These are phyloP conservation scores for Chamaetylas fuelleborni DNA, from an alignment of 2,113 vertebrate genomes.

Conservation along the genomic window DNA sequence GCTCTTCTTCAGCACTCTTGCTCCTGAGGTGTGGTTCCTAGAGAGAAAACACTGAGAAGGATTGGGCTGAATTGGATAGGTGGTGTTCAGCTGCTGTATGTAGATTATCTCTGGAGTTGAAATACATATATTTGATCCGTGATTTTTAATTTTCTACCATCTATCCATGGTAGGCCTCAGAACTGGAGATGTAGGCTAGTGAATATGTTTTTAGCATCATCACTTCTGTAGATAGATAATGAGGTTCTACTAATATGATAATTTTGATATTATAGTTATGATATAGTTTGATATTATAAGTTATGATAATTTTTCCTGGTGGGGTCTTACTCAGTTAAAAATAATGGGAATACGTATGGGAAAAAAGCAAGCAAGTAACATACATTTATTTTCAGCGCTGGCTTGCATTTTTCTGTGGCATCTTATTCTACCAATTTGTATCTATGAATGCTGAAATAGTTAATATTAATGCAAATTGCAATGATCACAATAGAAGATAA, in stretches of 20 bases:
- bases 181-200: neutral
- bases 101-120: neutral
- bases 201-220: neutral
- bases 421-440: neutral
- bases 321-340: neutral
- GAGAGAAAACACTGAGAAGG: neutral
- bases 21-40: neutral
- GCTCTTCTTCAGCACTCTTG: neutral
- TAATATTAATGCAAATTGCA: neutral
- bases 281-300: neutral
- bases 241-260: neutral
- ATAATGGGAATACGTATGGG: accelerated
- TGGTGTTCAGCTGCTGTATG: neutral
- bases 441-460: neutral
- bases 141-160: neutral
- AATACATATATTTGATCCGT: accelerated
- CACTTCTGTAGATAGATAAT: neutral
- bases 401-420: neutral
- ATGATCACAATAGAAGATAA: neutral
- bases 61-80: neutral
- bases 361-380: neutral
- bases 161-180: neutral
- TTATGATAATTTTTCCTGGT: neutral
- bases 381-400: neutral
- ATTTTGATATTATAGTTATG: too few species aligned